These are phyloP conservation scores for Sinosuthora webbiana DNA, from an alignment of 2,113 vertebrate species.

Conservation along the genomic window DNA sequence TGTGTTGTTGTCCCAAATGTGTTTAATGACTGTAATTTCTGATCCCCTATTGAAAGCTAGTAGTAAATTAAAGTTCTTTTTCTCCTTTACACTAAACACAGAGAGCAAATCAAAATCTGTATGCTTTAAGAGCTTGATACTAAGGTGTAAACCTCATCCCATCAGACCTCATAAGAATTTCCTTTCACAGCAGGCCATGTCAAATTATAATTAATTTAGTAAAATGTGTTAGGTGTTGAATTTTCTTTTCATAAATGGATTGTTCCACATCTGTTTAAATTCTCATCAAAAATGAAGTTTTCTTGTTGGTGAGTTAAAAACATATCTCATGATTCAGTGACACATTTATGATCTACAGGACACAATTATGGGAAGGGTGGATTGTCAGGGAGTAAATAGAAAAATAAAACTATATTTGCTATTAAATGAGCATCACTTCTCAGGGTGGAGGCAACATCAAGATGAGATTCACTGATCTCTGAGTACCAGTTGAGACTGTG, in stretches of 20 bases:
- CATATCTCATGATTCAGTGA: background rate
- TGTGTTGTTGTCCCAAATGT: background rate
- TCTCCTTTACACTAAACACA: background rate
- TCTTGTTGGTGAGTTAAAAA: background rate
- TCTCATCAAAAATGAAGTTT: background rate
- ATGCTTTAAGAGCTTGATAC: background rate
- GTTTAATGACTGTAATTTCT: background rate
- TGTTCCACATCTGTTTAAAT: background rate
- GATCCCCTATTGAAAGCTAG: background rate
- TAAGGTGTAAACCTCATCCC: background rate
- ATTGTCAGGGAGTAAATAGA: background rate
- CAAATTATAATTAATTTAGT: background rate
- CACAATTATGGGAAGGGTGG: background rate
- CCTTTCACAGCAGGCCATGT: background rate
- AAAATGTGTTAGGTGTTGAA: background rate
- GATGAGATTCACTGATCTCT: background rate
- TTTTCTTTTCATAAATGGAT: background rate
- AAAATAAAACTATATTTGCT: background rate
- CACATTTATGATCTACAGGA: background rate
- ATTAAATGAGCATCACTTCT: rapidly evolving
- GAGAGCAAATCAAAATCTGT: background rate
- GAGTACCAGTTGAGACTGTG: background rate
- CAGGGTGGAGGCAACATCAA: background rate
- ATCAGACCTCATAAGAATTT: background rate
- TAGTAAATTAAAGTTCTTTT: background rate